Conservation (phyloP, 2,113 vertebrate genomes). For the Capra hircus region DNA sequence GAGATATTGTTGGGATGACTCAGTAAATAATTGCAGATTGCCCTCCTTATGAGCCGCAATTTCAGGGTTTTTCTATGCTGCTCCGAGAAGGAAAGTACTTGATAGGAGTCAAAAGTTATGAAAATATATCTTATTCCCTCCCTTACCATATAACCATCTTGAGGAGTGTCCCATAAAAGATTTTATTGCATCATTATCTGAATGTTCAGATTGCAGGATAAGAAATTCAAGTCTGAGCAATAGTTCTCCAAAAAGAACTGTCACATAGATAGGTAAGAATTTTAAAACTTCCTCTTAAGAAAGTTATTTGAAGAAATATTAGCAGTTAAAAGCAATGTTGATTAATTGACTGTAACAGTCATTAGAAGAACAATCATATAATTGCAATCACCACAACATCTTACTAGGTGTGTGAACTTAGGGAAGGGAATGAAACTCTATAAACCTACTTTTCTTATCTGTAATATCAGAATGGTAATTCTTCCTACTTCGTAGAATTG, state of each 20-base stretch:
- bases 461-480: neutral
- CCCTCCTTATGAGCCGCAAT: conserved; percentile 21
- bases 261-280: neutral
- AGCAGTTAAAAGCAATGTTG: conserved; percentile 13
- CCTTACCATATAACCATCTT: conserved; percentile 36
- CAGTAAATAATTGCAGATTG: conserved; percentile 59
- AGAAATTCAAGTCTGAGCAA: conserved; percentile 39
- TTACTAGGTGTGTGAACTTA: neutral
- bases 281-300: neutral
- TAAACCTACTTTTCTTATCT: neutral
- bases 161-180: conserved; percentile 45
- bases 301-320: neutral
- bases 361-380: neutral
- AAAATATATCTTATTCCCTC: conserved; percentile 58
- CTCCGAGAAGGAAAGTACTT: neutral
- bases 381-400: neutral
- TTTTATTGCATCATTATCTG: conserved; percentile 61
- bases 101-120: conserved; percentile 54
- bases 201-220: conserved; percentile 35
- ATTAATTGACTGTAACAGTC: neutral
- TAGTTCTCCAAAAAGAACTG: conserved; percentile 3
- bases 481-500: neutral
- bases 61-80: conserved; percentile 24
- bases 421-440: conserved; percentile 8
- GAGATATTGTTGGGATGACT: neutral